These are phyloP conservation scores for Girardinus metallicus DNA, from an alignment of 2,797 vertebrate genomes.

Conservation along the genomic window DNA sequence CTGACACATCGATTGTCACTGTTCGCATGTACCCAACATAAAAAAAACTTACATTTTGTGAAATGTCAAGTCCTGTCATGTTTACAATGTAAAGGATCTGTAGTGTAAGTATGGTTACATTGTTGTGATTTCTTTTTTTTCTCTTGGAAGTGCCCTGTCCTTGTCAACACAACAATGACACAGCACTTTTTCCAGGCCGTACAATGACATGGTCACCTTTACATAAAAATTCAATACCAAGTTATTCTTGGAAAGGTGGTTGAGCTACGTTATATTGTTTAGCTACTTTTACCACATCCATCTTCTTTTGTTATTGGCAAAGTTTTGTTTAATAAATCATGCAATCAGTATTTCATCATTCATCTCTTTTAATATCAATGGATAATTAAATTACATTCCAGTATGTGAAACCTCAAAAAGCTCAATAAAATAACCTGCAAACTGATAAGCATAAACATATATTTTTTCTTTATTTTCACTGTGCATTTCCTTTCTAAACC, in stretches of 20 bases:
- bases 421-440: neutral
- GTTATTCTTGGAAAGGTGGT: neutral
- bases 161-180: neutral
- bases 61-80: neutral
- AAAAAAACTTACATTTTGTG: neutral
- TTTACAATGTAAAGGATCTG: neutral
- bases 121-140: neutral
- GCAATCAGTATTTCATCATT: neutral
- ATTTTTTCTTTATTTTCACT: neutral
- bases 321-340: conserved; percentile 2
- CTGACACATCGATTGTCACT: neutral
- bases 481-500: neutral
- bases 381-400: neutral
- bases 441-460: neutral
- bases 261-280: neutral
- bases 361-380: neutral
- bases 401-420: neutral
- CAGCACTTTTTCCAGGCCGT: neutral
- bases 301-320: neutral
- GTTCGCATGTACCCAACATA: neutral
- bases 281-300: neutral
- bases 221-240: neutral
- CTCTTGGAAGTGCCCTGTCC: neutral
- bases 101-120: neutral
- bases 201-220: neutral